These are phyloP conservation scores for Pheosia tremula DNA, from an alignment of 2,888 invertebrate genomes.

Conservation along the genomic window DNA sequence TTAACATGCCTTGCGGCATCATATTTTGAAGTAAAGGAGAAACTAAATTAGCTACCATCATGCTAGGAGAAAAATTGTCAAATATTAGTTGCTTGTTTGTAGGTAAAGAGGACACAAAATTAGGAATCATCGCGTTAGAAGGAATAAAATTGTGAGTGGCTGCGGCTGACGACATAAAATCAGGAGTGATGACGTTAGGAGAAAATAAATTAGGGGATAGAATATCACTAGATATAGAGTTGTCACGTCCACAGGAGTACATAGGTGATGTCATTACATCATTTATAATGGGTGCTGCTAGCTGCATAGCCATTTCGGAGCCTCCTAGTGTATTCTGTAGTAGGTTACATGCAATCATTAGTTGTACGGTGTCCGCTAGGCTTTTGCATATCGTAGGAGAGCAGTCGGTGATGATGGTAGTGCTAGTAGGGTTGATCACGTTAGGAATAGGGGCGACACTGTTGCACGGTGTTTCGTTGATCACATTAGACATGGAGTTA, in stretches of 20 bases:
- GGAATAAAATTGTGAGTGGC: constrained; percentile 9
- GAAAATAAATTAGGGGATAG: constrained; percentile 30
- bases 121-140: constrained; percentile 20
- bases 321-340: constrained; percentile 55
- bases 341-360: constrained; percentile 67
- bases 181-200: constrained; percentile 12
- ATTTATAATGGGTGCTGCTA: constrained; percentile 56
- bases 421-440: constrained; percentile 34
- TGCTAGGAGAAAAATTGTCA: neutral
- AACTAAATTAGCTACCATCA: neutral
- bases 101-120: neutral
- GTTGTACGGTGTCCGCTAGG: constrained; percentile 63
- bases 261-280: constrained; percentile 50
- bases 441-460: constrained; percentile 32
- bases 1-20: neutral
- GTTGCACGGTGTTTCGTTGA: constrained; percentile 37
- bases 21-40: neutral
- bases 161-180: constrained; percentile 17
- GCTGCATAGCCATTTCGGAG: constrained; percentile 48
- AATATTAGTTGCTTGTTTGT: neutral
- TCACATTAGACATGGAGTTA: constrained; percentile 29
- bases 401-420: constrained; percentile 66
- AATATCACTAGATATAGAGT: constrained; percentile 39
- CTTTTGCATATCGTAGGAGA: constrained; percentile 67
- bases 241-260: constrained; percentile 50